Base-by-base conservation (phyloP, 1,140 invertebrate genomes). In the Drosophila fuyamai region DNA sequence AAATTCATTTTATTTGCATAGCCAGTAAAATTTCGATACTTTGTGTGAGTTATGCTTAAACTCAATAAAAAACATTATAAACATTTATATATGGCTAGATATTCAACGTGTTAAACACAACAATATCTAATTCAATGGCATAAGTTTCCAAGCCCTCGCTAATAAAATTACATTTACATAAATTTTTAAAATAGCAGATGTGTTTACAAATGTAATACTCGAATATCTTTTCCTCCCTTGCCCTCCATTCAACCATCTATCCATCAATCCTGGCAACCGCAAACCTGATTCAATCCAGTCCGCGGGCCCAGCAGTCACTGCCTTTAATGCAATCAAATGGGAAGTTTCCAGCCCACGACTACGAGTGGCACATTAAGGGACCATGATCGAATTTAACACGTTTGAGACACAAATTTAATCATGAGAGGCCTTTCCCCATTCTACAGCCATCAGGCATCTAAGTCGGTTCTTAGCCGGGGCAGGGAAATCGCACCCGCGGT, bases 321-420 rank as follows among this genome's bases (percentile, higher is more conserved):
- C 29, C 60, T 77, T 73, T 86, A 86, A 83, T 79, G 67, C 71
- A 86, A 86, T 86, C 83, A 86, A 50, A 68, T 35, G 27, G 44
- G 29, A 61, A 41, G 67, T 40, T 44, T 60, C 12, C 50, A 53
- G 50, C 47, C 73, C 79, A 65, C 72, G 84, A 88, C 62, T 44
- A 65, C 72, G 84, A 88, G 59, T 44, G 81, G 67, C 84, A 88
- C 83, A 73, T 83, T 77, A 83, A 88, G 81, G 84, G 67, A 83
- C 68, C 23, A 35, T 36, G 27, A 65, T 63, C 62, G 58, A 71
- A 82, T 83, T 79, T 86, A 80, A 74, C 80, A 71, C 70, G 81
- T 76, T 82, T 88, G 80, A 80, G 68, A 56, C 73, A 74, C 79
- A 90, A 90, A 90, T 90, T 90, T 91, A 80, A 90, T 90, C 88